A percentile compares a stretch with the other conserved stretches of the same genome.
phyloP scores from a whole-genome alignment of 2,113 vertebrate genomes.

The Gnathonemus longibarbis region DNA sequence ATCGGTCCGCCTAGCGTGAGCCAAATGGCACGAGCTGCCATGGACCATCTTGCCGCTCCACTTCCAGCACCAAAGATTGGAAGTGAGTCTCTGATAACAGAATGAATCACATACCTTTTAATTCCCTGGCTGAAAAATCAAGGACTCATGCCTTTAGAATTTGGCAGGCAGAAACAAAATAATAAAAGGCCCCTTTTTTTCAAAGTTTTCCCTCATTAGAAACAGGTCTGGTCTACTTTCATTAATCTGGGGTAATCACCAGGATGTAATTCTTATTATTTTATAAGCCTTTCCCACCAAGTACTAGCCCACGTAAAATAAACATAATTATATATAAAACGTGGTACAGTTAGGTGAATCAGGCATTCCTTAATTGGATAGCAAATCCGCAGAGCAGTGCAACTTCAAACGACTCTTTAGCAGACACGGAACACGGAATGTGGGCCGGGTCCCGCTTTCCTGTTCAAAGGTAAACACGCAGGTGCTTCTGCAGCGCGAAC shows the following conservation, averaged over 20 bases:
- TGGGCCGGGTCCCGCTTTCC: constrained; percentile 34
- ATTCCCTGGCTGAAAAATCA: constrained; percentile 63
- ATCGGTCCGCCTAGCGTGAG: neutral
- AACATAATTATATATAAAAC: constrained; percentile 41
- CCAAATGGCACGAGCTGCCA: constrained; percentile 27
- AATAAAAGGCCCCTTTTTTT: too few species aligned
- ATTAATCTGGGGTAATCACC: too few species aligned
- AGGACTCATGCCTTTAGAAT: constrained; percentile 61
- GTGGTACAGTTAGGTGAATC: constrained; percentile 32
- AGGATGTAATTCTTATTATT: constrained; percentile 40
- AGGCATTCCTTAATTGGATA: constrained; percentile 7
- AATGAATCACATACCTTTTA: constrained; percentile 64
- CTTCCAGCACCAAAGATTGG: constrained; percentile 49
- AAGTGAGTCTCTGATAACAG: constrained; percentile 53
- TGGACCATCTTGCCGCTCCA: constrained; percentile 46
- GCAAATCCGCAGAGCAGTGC: constrained; percentile 10
- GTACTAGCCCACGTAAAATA: constrained; percentile 49
- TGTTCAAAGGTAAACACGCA: constrained; percentile 42
- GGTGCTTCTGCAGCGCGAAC: constrained; percentile 50
- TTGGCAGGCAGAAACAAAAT: constrained; percentile 31
- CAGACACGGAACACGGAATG: constrained; percentile 35
- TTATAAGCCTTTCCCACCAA: constrained; percentile 30
- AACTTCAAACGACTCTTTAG: constrained; percentile 15
- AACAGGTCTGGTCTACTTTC: constrained; percentile 47
- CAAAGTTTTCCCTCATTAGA: too few species aligned